Conservation (phyloP, 2,888 invertebrate genomes). For the Drosophila neutralis region DNA sequence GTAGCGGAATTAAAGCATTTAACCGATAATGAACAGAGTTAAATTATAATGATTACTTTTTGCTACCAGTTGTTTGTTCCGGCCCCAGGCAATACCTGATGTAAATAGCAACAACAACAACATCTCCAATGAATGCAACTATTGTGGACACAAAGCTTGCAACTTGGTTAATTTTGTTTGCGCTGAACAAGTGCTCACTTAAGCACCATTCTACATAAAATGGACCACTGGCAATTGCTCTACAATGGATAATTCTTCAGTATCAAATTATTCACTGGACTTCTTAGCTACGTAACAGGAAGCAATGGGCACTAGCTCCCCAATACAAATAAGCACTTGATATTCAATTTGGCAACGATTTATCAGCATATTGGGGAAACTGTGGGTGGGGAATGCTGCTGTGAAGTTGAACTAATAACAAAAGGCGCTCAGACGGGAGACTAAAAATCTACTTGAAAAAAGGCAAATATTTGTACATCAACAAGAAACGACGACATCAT, state of each 20-base stretch:
- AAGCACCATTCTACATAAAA: slow-evolving; percentile 26
- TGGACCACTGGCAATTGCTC: slow-evolving; percentile 26
- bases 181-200: slow-evolving; percentile 56
- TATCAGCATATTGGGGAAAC: slow-evolving; percentile 55
- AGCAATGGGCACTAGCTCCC: slow-evolving; percentile 36
- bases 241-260: slow-evolving; percentile 60
- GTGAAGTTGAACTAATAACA: slow-evolving; percentile 62
- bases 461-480: slow-evolving; percentile 73
- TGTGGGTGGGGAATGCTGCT: background rate
- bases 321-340: slow-evolving; percentile 76
- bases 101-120: slow-evolving; percentile 1
- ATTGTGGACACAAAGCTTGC: slow-evolving; percentile 47
- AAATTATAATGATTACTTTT: slow-evolving; percentile 7
- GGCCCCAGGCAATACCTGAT: background rate
- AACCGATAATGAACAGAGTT: slow-evolving; percentile 6
- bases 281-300: slow-evolving; percentile 6
- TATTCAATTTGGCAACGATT: slow-evolving; percentile 76
- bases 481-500: slow-evolving; percentile 43
- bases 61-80: background rate
- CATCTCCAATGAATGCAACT: slow-evolving; percentile 7
- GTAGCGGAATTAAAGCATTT: background rate
- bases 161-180: slow-evolving; percentile 66
- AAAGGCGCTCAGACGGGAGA: slow-evolving; percentile 65
- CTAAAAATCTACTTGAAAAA: slow-evolving; percentile 78
- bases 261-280: slow-evolving; percentile 57